A percentile compares a stretch with the other conserved stretches of the same genome.
phyloP scores from a whole-genome alignment of 2,888 invertebrate species.

The Eupelmus urozonus region DNA sequence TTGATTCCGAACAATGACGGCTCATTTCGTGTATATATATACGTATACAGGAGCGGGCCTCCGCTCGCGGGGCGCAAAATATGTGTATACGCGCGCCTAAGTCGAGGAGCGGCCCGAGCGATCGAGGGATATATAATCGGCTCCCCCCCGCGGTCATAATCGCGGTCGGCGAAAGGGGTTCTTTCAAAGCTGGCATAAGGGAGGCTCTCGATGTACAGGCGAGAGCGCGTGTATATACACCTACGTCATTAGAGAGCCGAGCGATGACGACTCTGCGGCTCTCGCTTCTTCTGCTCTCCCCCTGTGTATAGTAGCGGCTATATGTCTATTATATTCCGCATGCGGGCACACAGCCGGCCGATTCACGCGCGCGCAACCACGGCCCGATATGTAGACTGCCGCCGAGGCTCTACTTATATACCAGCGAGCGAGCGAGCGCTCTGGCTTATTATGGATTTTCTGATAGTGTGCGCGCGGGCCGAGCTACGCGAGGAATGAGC shows the following conservation, averaged over 20 bases:
- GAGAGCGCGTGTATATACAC: slow-evolving; percentile 58
- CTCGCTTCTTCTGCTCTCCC: neutral
- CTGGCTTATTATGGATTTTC: too few relatives aligned
- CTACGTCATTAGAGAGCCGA: slow-evolving; percentile 72
- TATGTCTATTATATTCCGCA: slow-evolving; percentile 57
- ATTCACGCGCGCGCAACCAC: slow-evolving; percentile 6
- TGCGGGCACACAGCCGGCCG: slow-evolving; percentile 53
- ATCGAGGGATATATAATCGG: slow-evolving; percentile 23
- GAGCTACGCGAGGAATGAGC: too few relatives aligned
- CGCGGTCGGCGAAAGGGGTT: slow-evolving; percentile 60
- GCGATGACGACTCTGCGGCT: slow-evolving; percentile 63
- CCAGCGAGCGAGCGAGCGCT: too few relatives aligned
- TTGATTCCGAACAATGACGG: slow-evolving; percentile 54
- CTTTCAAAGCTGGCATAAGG: slow-evolving; percentile 58
- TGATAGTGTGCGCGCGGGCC: too few relatives aligned
- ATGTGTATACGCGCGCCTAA: neutral
- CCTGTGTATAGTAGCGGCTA: slow-evolving; percentile 55
- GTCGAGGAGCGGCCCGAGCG: neutral
- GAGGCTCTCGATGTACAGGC: neutral
- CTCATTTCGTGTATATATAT: slow-evolving; percentile 30
- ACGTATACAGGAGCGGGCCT: neutral
- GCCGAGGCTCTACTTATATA: neutral
- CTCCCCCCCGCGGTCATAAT: slow-evolving; percentile 27
- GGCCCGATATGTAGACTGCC: neutral
- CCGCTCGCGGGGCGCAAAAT: neutral